These are phyloP conservation scores for Gouania willdenowi DNA, from an alignment of 2,797 vertebrate genomes.

Conservation along the genomic window DNA sequence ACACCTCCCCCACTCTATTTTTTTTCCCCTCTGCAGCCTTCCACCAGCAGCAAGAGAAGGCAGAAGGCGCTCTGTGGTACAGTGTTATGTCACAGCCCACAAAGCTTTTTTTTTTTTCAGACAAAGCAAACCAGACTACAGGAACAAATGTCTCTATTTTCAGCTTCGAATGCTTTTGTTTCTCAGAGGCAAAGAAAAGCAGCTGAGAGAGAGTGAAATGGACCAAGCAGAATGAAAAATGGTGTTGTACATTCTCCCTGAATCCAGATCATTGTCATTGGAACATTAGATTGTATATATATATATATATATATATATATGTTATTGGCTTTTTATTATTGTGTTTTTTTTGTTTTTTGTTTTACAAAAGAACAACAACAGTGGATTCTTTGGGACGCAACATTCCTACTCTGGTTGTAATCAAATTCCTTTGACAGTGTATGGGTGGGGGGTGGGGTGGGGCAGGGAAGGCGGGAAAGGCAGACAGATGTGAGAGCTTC, in stretches of 20 bases:
- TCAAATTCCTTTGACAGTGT: slow-evolving; percentile 45
- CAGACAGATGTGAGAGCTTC: slow-evolving; percentile 72
- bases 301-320: too few relatives aligned
- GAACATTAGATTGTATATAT: too few relatives aligned
- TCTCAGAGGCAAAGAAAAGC: not conserved
- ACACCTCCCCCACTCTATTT: slow-evolving; percentile 45
- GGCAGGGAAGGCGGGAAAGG: slow-evolving; percentile 53
- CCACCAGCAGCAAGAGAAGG: slow-evolving; percentile 37
- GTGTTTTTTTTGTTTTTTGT: too few relatives aligned
- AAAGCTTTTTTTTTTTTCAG: slow-evolving; percentile 55
- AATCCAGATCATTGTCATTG: too few relatives aligned
- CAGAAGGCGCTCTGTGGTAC: slow-evolving; percentile 52
- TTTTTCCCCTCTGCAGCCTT: slow-evolving; percentile 46
- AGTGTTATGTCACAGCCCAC: slow-evolving; percentile 69
- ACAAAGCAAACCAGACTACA: slow-evolving; percentile 37
- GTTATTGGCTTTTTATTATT: too few relatives aligned
- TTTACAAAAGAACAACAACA: too few relatives aligned
- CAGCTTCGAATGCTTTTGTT: not conserved
- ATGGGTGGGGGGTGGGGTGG: not conserved
- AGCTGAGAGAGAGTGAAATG: not conserved
- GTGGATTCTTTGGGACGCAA: slow-evolving; percentile 14
- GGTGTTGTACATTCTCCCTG: too few relatives aligned
- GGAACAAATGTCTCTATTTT: slow-evolving; percentile 16
- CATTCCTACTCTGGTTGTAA: slow-evolving; percentile 26
- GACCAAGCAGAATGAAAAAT: too few relatives aligned